Evolutionary conservation across 2,888 invertebrate genomes (phyloP), one percentile per base, ranked within the genome.

Genomic region (Smittia aterrima): DNA sequence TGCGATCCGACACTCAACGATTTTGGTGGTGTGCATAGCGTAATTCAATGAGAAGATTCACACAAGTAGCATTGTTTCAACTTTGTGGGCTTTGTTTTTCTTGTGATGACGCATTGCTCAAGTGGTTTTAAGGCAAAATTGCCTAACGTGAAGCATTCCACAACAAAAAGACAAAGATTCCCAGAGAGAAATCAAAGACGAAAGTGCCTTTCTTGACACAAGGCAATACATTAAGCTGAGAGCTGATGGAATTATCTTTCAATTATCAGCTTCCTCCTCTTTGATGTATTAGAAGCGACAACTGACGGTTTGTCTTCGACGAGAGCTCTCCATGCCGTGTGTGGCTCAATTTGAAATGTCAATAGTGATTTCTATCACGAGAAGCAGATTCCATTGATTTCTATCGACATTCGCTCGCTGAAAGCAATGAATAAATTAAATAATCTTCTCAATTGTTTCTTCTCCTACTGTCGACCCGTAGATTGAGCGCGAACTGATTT

Each of bases 401-500:
- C 47, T 47, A 47, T 11, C 47, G 47, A 13, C 16, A 16, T 6
- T n/a, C 13, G 16, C n/a, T 47, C 16, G 47, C 47, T 47, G 47
- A 18, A 58, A 22, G 58, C 58, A 3, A 58, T 22, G 58, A 58
- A 58, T 58, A 58, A 58, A 58, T 58, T 58, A 58, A 22, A 9
- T 58, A 9, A 13, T 58, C n/a, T 58, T 58, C 22, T 71, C 6
- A 58, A 64, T 38, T 58, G 22, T 41, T 68, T 68, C 27, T 66
- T 53, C 54, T 53, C 20, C 71, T 62, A 9, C 54, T 53, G 24
- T 66, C 77, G 76, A 76, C 74, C 81, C 84, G 75, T 85, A 92
- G 92, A 92, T 92, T 82, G 92, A 92, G 82, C 87, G 92, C 62
- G 91, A 92, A 82, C 89, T 92, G 78, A 89, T 91, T 74, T 82